Evolutionary conservation across 1,140 invertebrate genomes (phyloP), one percentile per base, ranked within the genome.

Genomic region (Philopotamus ludificatus): DNA sequence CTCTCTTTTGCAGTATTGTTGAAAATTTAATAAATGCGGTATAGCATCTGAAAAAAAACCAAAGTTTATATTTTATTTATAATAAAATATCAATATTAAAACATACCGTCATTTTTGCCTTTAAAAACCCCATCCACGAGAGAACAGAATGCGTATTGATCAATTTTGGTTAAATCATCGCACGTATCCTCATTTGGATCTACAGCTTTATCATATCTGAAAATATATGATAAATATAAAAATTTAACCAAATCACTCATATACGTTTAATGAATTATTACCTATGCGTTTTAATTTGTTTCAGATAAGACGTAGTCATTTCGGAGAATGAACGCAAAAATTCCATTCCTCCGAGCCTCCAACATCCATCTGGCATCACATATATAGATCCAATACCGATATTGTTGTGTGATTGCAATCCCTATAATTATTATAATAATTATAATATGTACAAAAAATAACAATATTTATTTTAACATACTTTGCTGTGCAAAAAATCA

Each of bases 301-400:
- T 85, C 22, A 93, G 77, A 74, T 88, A 88, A 39, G 84, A 79
- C 47, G 77, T 71, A 26, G 83, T 89, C 9, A 91, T 76, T 47
- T 92, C 88, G 58, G 77, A 77, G 71, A 87, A 87, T 70, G 83
- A 81, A 76, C 88, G 91, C 0, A 91, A 77, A 78, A 88, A 91
- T 74, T 94, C 90, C 55, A 94, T 78, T 2, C 90, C 90, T 16
- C 89, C 90, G 12, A 95, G 77, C 75, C 89, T 91, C 92, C 92
- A 94, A 62, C 82, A 86, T 3, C 91, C 90, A 76, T 93, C 89
- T 12, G 84, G 80, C 7, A 87, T 87, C 2, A 94, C 87, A 79
- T 91, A 94, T 60, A 95, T 83, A n/a, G 90, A 86, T 68, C 86
- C 84, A 61, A 85, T 81, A 72, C 88, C 87, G 16, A 95, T 77